These are phyloP conservation scores for Oscheius myriophilus DNA, from an alignment of 2,888 invertebrate species.

Conservation along the genomic window DNA sequence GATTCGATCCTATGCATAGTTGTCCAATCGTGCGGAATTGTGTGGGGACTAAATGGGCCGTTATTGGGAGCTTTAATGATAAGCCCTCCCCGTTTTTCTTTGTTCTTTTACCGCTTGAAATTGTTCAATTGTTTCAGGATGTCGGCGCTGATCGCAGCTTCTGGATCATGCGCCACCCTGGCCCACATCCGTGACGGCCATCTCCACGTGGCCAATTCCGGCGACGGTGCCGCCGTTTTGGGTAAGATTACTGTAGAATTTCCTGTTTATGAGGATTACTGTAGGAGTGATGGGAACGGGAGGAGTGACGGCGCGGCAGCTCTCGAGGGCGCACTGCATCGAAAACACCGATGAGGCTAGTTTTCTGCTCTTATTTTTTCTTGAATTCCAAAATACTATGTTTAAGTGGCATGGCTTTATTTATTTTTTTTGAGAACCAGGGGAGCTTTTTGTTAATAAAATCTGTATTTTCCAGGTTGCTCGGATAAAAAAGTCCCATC, in stretches of 20 bases:
- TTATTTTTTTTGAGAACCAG: too few relatives aligned
- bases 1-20: too few relatives aligned
- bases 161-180: slow-evolving; percentile 89
- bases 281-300: slow-evolving; percentile 62
- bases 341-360: slow-evolving; percentile 82
- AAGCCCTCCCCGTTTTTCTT: too few relatives aligned
- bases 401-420: too few relatives aligned
- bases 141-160: slow-evolving; percentile 84
- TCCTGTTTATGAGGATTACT: neutral
- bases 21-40: too few relatives aligned
- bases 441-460: too few relatives aligned
- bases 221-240: slow-evolving; percentile 90
- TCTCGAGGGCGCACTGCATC: slow-evolving; percentile 86
- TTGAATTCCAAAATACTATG: too few relatives aligned
- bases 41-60: too few relatives aligned
- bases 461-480: too few relatives aligned
- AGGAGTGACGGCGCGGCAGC: slow-evolving; percentile 82
- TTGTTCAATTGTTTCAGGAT: slow-evolving; percentile 2
- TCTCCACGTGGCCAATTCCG: slow-evolving; percentile 88
- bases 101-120: too few relatives aligned
- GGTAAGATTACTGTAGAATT: slow-evolving; percentile 76
- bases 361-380: too few relatives aligned
- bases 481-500: slow-evolving; percentile 87
- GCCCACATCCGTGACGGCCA: slow-evolving; percentile 81
- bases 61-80: too few relatives aligned